A percentile compares a stretch with the other conserved stretches of the same genome.
Evolutionary conservation across 2,113 vertebrate species (phyloP).

Genomic region (Ictalurus furcatus): DNA sequence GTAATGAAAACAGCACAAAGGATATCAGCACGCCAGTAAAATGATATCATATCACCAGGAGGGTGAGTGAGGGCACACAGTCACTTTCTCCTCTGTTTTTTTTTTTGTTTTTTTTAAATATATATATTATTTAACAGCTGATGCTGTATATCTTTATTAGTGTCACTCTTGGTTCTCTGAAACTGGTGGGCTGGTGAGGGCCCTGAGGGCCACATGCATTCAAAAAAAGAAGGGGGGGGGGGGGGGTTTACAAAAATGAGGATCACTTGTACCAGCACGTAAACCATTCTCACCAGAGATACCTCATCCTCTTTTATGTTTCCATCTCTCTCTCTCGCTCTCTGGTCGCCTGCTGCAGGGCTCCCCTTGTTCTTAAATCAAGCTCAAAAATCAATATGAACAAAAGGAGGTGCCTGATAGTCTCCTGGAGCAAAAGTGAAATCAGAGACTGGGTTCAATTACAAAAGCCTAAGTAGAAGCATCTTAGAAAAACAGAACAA

Average conservation of each 20-base stretch:
- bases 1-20: slow-evolving; percentile 31
- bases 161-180: slow-evolving; percentile 53
- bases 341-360: slow-evolving; percentile 48
- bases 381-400: slow-evolving; percentile 54
- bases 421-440: slow-evolving; percentile 61
- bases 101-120: not conserved
- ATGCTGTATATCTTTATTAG: slow-evolving; percentile 65
- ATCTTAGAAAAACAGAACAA: slow-evolving; percentile 57
- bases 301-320: slow-evolving; percentile 11
- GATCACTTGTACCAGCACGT: slow-evolving; percentile 40
- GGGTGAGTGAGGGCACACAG: slow-evolving; percentile 30
- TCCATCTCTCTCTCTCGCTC: slow-evolving; percentile 15
- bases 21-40: slow-evolving; percentile 46
- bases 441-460: slow-evolving; percentile 65
- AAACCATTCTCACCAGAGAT: slow-evolving; percentile 37
- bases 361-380: slow-evolving; percentile 43
- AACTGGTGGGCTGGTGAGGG: slow-evolving; percentile 30
- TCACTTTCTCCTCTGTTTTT: not conserved
- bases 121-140: slow-evolving; percentile 32
- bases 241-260: not conserved
- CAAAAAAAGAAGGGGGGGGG: not conserved
- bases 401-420: slow-evolving; percentile 56
- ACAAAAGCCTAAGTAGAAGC: slow-evolving; percentile 57
- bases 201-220: slow-evolving; percentile 41
- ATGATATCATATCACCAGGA: slow-evolving; percentile 33